phyloP scores from a whole-genome alignment of 2,113 vertebrate species.

The Grallaria varia region DNA sequence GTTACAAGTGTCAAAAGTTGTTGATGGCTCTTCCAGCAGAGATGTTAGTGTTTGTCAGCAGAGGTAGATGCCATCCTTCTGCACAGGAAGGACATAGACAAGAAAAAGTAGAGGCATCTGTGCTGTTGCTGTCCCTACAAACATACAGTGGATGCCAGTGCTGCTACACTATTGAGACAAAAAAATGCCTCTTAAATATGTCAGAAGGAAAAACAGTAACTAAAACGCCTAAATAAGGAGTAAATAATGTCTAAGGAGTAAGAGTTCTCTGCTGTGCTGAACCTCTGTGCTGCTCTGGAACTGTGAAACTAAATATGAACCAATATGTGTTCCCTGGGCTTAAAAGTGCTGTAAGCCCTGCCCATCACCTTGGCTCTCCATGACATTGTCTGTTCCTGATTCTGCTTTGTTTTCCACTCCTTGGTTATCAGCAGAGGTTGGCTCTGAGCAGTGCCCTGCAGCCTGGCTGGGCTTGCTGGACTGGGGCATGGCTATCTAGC shows the following conservation, averaged over 20 bases:
- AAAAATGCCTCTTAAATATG: not conserved
- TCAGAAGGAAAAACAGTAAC: not conserved
- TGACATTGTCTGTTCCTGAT: accelerated
- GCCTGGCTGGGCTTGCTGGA: not conserved
- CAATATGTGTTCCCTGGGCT: not conserved
- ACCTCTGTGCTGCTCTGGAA: not conserved
- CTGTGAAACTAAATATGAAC: not conserved
- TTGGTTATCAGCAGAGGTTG: accelerated
- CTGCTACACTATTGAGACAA: not conserved
- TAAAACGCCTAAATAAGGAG: not conserved
- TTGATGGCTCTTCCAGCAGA: not conserved
- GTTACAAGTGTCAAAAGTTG: not conserved
- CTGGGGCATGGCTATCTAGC: too few relatives aligned
- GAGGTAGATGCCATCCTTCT: not conserved
- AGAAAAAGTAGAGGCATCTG: not conserved
- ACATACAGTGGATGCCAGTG: too few relatives aligned
- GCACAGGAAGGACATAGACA: not conserved
- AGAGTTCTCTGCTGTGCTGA: not conserved
- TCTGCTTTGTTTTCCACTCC: not conserved
- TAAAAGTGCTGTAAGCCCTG: not conserved
- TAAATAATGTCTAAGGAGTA: not conserved
- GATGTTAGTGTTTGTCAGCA: not conserved
- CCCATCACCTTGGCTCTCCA: accelerated
- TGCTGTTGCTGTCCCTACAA: not conserved
- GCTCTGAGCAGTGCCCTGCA: not conserved